phyloP scores from a whole-genome alignment of 2,888 invertebrate genomes.

The Odontocolon sp. region DNA sequence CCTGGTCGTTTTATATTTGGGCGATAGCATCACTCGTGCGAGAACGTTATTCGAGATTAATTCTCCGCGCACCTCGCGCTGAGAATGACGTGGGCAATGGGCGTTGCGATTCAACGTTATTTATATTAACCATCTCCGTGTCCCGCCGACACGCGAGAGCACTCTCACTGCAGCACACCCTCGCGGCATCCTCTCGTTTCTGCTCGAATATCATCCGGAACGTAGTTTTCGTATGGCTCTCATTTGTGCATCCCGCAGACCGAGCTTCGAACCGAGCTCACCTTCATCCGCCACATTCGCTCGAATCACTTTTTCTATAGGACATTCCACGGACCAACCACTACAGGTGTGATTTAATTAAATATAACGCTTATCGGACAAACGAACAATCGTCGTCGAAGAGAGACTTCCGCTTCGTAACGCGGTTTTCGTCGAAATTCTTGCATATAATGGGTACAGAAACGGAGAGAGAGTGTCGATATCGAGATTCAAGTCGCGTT shows the following conservation, averaged over 20 bases:
- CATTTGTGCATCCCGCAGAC: background rate
- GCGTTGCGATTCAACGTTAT: conserved; percentile 43
- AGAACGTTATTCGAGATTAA: conserved; percentile 49
- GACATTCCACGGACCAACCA: background rate
- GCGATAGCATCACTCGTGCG: conserved; percentile 5
- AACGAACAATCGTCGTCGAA: conserved; percentile 35
- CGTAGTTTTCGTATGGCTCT: background rate
- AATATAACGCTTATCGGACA: conserved; percentile 58
- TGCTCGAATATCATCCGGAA: conserved; percentile 1
- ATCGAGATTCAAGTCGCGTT: conserved; percentile 48
- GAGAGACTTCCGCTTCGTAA: too few species aligned
- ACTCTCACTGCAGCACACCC: background rate
- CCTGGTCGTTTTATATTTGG: conserved; percentile 14
- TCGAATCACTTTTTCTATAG: conserved; percentile 17
- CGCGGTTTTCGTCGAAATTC: too few species aligned
- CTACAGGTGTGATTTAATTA: conserved; percentile 50
- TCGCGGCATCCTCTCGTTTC: background rate
- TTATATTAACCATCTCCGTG: conserved; percentile 24
- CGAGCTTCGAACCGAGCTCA: background rate
- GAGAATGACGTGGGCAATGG: conserved; percentile 19
- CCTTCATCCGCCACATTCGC: background rate
- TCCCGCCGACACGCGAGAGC: background rate
- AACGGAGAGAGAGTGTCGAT: conserved; percentile 36
- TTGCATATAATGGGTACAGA: too few species aligned
- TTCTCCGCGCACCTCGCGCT: conserved; percentile 19